Conservation (phyloP, 2,113 vertebrate genomes). For the Passer montanus region DNA sequence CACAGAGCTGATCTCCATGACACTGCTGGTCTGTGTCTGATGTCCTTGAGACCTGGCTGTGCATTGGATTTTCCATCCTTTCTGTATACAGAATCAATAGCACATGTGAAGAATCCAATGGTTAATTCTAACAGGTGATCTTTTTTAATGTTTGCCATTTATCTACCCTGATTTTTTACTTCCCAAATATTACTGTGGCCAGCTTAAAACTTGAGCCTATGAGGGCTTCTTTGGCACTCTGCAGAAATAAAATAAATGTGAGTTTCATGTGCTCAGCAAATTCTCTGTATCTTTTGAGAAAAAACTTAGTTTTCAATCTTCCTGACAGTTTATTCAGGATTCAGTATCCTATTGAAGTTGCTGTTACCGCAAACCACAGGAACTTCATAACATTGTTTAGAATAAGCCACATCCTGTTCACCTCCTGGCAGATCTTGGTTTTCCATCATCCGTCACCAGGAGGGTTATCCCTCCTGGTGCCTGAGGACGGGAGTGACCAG, state of each 20-base stretch:
- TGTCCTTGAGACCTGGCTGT: background rate
- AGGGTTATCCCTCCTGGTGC: background rate
- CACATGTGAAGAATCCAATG: background rate
- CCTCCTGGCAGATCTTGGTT: background rate
- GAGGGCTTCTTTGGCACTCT: background rate
- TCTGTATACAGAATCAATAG: background rate
- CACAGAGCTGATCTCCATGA: background rate
- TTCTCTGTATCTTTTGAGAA: background rate
- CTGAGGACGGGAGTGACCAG: rapidly evolving
- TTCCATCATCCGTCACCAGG: background rate
- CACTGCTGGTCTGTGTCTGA: background rate
- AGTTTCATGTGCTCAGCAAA: background rate
- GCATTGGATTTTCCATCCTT: background rate
- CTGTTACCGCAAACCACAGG: background rate
- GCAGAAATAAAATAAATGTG: background rate
- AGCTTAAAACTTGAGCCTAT: background rate
- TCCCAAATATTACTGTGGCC: background rate
- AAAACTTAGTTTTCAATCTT: background rate
- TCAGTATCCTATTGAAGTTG: background rate
- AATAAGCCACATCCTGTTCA: background rate
- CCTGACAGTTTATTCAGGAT: background rate
- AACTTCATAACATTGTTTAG: rapidly evolving
- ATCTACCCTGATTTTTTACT: background rate
- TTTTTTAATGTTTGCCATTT: background rate
- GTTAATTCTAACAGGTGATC: background rate